Evolutionary conservation across 2,113 vertebrate species (phyloP).

Genomic region (Labeo rohita): DNA sequence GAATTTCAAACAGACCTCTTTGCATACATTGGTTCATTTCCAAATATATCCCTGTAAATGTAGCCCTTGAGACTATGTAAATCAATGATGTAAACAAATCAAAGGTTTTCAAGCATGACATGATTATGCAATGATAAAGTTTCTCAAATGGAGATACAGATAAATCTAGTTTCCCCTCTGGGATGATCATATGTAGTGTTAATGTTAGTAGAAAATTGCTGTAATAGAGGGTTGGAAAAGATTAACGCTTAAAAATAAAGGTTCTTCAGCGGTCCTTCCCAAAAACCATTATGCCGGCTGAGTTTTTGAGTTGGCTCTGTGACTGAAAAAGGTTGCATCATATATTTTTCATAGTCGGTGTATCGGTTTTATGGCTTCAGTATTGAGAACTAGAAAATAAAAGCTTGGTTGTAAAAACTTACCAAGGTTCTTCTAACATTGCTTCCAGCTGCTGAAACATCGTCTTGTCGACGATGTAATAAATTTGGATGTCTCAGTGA

Average conservation of each 20-base stretch:
- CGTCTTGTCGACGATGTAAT: neutral
- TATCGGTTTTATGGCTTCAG: no score
- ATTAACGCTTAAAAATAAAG: neutral
- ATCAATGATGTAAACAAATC: neutral
- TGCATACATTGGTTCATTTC: constrained; percentile 26
- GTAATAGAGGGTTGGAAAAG: neutral
- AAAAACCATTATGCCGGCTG: neutral
- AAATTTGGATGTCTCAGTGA: neutral
- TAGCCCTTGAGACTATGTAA: neutral
- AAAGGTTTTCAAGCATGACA: neutral
- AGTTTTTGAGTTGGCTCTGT: neutral
- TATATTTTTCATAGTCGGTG: neutral
- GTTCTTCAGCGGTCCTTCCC: neutral
- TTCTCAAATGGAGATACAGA: neutral
- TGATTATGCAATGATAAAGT: neutral
- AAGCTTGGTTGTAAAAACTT: neutral
- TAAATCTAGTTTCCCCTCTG: neutral
- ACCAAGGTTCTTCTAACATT: neutral
- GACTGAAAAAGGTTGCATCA: neutral
- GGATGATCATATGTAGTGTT: neutral
- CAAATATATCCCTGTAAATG: neutral
- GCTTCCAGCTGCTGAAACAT: neutral
- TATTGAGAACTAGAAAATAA: neutral
- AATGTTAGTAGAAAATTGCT: neutral
- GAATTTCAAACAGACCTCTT: constrained; percentile 41